Percentiles rank a stretch among this genome's conserved stretches.
Conservation (phyloP, 2,797 vertebrate genomes). For the Gallinago nigripennis region DNA sequence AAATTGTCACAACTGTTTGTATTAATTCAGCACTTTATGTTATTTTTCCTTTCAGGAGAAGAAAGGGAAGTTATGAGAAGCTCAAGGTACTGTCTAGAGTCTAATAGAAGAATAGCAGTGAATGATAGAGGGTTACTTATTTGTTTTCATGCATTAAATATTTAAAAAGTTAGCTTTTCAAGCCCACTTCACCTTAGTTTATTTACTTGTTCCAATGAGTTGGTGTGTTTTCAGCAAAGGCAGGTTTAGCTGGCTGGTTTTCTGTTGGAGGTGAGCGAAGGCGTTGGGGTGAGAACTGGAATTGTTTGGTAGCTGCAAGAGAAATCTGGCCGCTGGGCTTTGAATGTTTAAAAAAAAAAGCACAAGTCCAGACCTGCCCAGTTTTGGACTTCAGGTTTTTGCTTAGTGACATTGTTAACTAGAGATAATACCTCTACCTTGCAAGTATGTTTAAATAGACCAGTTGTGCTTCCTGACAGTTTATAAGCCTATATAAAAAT, state of each 20-base stretch:
- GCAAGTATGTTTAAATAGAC: background rate
- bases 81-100: background rate
- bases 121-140: background rate
- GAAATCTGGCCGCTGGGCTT: background rate
- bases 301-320: background rate
- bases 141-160: background rate
- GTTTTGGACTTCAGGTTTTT: background rate
- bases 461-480: background rate
- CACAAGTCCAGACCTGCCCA: background rate
- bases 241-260: background rate
- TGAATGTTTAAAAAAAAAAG: background rate
- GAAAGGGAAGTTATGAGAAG: constrained; percentile 6
- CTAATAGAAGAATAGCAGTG: background rate
- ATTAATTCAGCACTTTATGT: background rate
- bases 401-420: background rate
- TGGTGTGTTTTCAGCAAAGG: background rate
- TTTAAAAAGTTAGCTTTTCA: background rate
- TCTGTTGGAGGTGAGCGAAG: background rate
- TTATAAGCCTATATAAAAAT: background rate
- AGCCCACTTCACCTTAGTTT: background rate
- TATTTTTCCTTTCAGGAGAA: constrained; percentile 52
- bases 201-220: background rate
- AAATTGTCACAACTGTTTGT: background rate
- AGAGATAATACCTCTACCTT: background rate
- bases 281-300: background rate